Evolutionary conservation across 2,113 vertebrate genomes (phyloP), one percentile per base, ranked within the genome.

Genomic region (Chaetodon trifascialis): DNA sequence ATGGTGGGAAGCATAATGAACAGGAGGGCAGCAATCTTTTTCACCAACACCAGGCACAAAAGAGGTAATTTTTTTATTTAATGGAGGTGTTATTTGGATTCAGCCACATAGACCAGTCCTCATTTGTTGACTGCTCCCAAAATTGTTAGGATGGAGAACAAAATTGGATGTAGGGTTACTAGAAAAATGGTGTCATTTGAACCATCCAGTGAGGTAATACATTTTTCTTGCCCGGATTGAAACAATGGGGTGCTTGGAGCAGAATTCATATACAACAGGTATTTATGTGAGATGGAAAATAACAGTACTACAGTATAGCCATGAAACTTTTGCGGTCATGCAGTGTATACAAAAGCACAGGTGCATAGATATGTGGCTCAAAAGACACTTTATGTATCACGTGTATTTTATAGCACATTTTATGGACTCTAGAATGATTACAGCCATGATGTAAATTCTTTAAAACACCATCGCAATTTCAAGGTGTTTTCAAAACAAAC

Each of bases 141-240:
- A 80, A 76, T 60, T 78, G 81, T 86, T 19, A 38, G 80, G 44
- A 86, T 70, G 73, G 52, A 83, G 63, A 88, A 83, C 62, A 72
- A 86, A 89, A 88, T 79, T 83, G 86, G 77, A 86, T 72, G 38
- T 72, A 73, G 15, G n/a, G 63, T 11, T 65, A 72, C 68, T 56
- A 56, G 66, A 82, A 91, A 87, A 86, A 88, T 79, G 11, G 58
- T 75, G 82, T 84, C 10, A 93, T 89, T 90, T 88, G 70, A 83
- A 72, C 73, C 66, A 74, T 86, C 55, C 30, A 47, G 71, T 44
- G 21, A 72, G 76, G 69, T 38, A 78, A 86, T 71, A 54, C 52
- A 42, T 73, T 71, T 68, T 8, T 81, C 34, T 64, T 36, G 6
- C 42, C n/a, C 15, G 0, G 7, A 44, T 63, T 23, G 58, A 76